phyloP scores from a whole-genome alignment of 2,888 invertebrate genomes.

The Brenthis hecate region DNA sequence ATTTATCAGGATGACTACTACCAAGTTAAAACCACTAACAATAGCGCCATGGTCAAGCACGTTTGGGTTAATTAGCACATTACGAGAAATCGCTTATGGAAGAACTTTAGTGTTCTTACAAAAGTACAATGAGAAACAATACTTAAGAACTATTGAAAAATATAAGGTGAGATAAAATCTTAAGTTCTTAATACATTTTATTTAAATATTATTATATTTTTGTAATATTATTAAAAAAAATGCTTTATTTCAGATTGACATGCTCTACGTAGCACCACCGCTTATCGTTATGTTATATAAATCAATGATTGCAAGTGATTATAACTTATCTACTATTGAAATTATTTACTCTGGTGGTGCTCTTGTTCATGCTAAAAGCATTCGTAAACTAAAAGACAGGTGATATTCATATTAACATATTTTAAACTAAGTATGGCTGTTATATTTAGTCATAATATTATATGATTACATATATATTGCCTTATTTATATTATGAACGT shows the following conservation, averaged over 20 bases:
- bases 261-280: constrained; percentile 56
- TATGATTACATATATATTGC: too few species aligned
- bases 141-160: constrained; percentile 57
- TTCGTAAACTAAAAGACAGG: constrained; percentile 52
- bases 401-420: constrained; percentile 35
- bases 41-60: constrained; percentile 65
- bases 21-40: constrained; percentile 44
- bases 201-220: not conserved
- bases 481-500: too few species aligned
- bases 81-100: constrained; percentile 47
- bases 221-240: not conserved
- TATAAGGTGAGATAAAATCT: constrained; percentile 51
- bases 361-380: constrained; percentile 51
- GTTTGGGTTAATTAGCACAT: constrained; percentile 51
- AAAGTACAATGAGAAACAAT: constrained; percentile 56
- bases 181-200: not conserved
- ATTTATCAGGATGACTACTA: constrained; percentile 41
- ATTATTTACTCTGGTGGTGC: constrained; percentile 59
- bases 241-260: constrained; percentile 47
- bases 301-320: constrained; percentile 53
- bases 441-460: not conserved
- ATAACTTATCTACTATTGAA: constrained; percentile 58
- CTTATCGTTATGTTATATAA: constrained; percentile 56
- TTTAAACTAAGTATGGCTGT: not conserved
- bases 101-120: constrained; percentile 51